Conservation (phyloP, 2,888 invertebrate genomes). For the Beris morrisii region DNA sequence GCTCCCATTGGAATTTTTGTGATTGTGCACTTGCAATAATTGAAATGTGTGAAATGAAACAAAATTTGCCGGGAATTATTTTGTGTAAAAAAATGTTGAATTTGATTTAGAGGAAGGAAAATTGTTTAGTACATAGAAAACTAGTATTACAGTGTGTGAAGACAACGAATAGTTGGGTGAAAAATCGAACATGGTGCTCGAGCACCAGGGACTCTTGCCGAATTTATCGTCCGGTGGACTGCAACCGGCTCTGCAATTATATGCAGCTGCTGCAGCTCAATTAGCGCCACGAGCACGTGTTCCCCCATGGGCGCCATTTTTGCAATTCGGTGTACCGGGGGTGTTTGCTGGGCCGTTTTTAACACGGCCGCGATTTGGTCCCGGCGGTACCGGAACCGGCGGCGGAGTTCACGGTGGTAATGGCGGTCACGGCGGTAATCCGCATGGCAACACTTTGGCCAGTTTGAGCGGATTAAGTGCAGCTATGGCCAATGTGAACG, state of each 20-base stretch:
- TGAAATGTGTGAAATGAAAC: slow-evolving; percentile 24
- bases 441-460: slow-evolving; percentile 45
- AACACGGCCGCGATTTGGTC: slow-evolving; percentile 49
- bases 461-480: slow-evolving; percentile 42
- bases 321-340: slow-evolving; percentile 58
- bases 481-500: slow-evolving; percentile 50
- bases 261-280: slow-evolving; percentile 68
- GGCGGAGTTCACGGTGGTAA: slow-evolving; percentile 41
- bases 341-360: slow-evolving; percentile 52
- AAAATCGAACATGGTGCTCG: slow-evolving; percentile 63
- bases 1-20: not conserved
- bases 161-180: not conserved
- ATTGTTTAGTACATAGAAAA: slow-evolving; percentile 11
- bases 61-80: slow-evolving; percentile 17
- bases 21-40: not conserved
- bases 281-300: slow-evolving; percentile 58
- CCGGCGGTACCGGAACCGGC: slow-evolving; percentile 43
- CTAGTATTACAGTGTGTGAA: slow-evolving; percentile 11
- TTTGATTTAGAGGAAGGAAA: slow-evolving; percentile 18
- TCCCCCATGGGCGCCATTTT: slow-evolving; percentile 64
- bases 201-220: slow-evolving; percentile 49
- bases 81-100: slow-evolving; percentile 17
- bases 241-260: slow-evolving; percentile 71
- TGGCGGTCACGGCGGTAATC: slow-evolving; percentile 47
- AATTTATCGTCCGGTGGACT: slow-evolving; percentile 57